These are phyloP conservation scores for Lerista edwardsae DNA, from an alignment of 2,797 vertebrate genomes.

Conservation along the genomic window DNA sequence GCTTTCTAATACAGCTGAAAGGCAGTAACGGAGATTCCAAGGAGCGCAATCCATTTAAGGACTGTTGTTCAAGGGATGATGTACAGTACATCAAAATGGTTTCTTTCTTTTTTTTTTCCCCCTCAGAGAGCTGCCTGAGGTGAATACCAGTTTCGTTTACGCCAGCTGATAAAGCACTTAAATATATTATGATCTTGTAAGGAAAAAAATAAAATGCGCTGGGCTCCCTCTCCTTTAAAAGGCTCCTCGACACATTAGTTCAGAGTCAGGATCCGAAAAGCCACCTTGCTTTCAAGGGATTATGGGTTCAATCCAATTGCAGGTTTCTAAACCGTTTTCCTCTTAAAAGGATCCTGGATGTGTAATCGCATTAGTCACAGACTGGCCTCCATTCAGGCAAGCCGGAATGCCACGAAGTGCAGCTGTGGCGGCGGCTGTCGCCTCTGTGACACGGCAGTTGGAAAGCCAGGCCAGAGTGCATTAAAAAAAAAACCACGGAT, in stretches of 20 bases:
- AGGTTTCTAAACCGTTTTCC: conserved; percentile 64
- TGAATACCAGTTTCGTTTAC: not conserved
- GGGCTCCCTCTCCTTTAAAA: conserved; percentile 3
- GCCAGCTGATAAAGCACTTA: not conserved
- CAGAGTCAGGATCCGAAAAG: conserved; percentile 32
- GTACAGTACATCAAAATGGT: not conserved
- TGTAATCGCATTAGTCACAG: conserved; percentile 63
- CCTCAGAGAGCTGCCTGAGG: not conserved
- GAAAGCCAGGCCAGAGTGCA: conserved; percentile 47
- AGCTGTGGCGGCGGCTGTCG: too few relatives aligned
- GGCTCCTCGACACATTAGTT: conserved; percentile 20
- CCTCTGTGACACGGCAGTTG: conserved; percentile 55
- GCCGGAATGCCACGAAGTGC: conserved; percentile 53
- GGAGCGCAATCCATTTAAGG: not conserved
- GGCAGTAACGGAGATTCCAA: conserved; percentile 2
- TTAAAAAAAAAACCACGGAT: conserved; percentile 42
- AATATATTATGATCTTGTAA: not conserved
- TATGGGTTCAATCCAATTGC: conserved; percentile 63
- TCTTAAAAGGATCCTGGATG: conserved; percentile 50
- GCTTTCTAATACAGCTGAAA: conserved; percentile 4
- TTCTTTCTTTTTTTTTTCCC: not conserved
- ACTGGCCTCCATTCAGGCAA: conserved; percentile 51
- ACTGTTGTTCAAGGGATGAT: not conserved
- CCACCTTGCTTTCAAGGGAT: conserved; percentile 55
- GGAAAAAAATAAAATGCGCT: not conserved